These are phyloP conservation scores for Invenusta paracnida DNA, from an alignment of 2,888 invertebrate species.

Conservation along the genomic window DNA sequence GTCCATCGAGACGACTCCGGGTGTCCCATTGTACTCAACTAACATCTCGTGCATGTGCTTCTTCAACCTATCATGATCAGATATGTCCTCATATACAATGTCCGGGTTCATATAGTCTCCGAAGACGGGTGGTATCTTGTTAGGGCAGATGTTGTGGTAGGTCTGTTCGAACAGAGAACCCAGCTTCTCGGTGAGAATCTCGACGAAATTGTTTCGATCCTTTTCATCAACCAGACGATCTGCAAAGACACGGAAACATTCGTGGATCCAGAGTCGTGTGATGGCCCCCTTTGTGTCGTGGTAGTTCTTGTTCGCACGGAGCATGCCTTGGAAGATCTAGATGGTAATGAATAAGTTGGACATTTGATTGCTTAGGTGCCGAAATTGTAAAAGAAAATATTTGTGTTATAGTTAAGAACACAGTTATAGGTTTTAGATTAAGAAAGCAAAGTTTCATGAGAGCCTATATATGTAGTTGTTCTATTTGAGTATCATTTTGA, in stretches of 20 bases:
- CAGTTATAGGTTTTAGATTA: too few species aligned
- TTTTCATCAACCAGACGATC: constrained; percentile 76
- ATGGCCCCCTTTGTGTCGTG: constrained; percentile 71
- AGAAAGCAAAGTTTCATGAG: too few species aligned
- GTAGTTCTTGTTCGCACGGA: constrained; percentile 73
- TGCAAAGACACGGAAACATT: constrained; percentile 76
- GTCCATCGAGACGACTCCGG: constrained; percentile 74
- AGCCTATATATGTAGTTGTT: too few species aligned
- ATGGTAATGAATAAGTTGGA: too few species aligned
- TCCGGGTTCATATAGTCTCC: constrained; percentile 74
- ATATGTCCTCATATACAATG: constrained; percentile 75
- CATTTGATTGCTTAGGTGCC: too few species aligned
- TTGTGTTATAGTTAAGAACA: too few species aligned
- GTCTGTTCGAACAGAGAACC: constrained; percentile 76
- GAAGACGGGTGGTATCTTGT: constrained; percentile 67
- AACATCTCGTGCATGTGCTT: constrained; percentile 66
- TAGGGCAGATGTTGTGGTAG: constrained; percentile 73
- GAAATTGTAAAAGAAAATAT: too few species aligned
- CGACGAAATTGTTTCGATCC: constrained; percentile 74
- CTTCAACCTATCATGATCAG: constrained; percentile 66
- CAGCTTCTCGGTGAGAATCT: constrained; percentile 70
- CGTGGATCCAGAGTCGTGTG: constrained; percentile 78
- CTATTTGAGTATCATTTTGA: too few species aligned
- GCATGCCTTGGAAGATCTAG: constrained; percentile 71
- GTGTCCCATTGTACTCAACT: constrained; percentile 74